phyloP scores from a whole-genome alignment of 2,113 vertebrate genomes.

The Synchiropus splendidus region DNA sequence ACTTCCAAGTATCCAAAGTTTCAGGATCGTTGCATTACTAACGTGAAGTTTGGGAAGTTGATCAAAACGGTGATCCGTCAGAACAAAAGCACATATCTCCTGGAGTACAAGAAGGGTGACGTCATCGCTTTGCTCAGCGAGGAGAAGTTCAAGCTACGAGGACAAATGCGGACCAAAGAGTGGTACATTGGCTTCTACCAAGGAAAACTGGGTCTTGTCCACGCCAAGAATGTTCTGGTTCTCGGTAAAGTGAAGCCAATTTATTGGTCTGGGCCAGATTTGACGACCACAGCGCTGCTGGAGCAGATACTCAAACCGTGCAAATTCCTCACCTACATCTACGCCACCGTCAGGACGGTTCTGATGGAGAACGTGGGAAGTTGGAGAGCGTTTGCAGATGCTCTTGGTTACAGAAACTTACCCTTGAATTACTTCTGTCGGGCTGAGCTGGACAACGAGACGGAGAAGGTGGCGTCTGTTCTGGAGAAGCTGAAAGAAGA shows the following conservation, averaged over 20 bases:
- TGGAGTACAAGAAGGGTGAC: slow-evolving; percentile 96
- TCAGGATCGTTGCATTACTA: slow-evolving; percentile 80
- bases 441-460: slow-evolving; percentile 83
- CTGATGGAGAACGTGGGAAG: slow-evolving; percentile 94
- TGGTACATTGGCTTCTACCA: slow-evolving; percentile 97
- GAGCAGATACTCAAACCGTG: slow-evolving; percentile 93
- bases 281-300: slow-evolving; percentile 79
- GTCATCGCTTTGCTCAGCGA: slow-evolving; percentile 85
- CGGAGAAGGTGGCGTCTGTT: slow-evolving; percentile 87
- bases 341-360: slow-evolving; percentile 85
- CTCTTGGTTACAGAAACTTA: slow-evolving; percentile 79
- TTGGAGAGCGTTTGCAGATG: slow-evolving; percentile 87
- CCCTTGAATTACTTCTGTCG: slow-evolving; percentile 85
- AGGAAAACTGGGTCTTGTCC: slow-evolving; percentile 85
- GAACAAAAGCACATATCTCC: slow-evolving; percentile 86
- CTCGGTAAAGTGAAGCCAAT: slow-evolving; percentile 81
- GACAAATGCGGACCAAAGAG: slow-evolving; percentile 93
- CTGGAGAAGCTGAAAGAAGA: slow-evolving; percentile 97
- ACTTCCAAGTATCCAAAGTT: slow-evolving; percentile 83
- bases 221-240: slow-evolving; percentile 86
- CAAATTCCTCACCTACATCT: slow-evolving; percentile 96
- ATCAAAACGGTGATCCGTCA: slow-evolving; percentile 90
- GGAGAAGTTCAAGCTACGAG: slow-evolving; percentile 86
- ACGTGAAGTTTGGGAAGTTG: slow-evolving; percentile 84
- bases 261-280: slow-evolving; percentile 79